Evolutionary conservation across 2,888 invertebrate species (phyloP), one percentile per base, ranked within the genome.

Genomic region (Timema podura): DNA sequence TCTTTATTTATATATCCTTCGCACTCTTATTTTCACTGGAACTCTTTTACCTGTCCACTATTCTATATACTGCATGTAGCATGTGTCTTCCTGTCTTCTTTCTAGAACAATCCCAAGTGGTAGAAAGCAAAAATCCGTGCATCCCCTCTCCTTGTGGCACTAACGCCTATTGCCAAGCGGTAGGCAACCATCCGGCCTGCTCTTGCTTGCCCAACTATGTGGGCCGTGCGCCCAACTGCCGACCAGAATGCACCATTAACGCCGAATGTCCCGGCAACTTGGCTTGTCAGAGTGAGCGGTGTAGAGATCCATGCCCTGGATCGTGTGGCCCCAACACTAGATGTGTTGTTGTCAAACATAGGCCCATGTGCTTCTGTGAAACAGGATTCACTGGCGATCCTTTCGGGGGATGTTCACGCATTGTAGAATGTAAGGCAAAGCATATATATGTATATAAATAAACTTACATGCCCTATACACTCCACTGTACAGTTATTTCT

Each of bases 321-420:
- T 91, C 93, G 67, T 95, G 95, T 79, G 94, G 95, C 44, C 82
- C 86, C 64, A 89, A 90, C 77, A 89, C 94, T 7, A 86, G 86
- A 76, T 95, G 95, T 80, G 85, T 86, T 76, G 93, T 93, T 74
- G 87, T 91, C 75, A 91, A 91, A 79, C 95, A 95, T 81, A 89
- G 90, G 79, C 93, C 95, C 13, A 84, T 91, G 74, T 95, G 95
- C 79, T 89, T 89, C 75, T 95, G 95, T 79, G 84, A 88, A 76
- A 85, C 88, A 70, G 91, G 91, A 75, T 93, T 89, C 80, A 89
- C 89, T 8, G 95, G 95, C 61, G 91, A 95, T 86, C 94, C 95
- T 74, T 93, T 93, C 82, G 87, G 87, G 76, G 91, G 91, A 77
- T 94, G 91, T 77, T 80, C 80, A 16, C 76, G 75, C 1, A 80